Evolutionary conservation across 1,140 invertebrate species (phyloP).

Genomic region (Sinonovacula constricta): DNA sequence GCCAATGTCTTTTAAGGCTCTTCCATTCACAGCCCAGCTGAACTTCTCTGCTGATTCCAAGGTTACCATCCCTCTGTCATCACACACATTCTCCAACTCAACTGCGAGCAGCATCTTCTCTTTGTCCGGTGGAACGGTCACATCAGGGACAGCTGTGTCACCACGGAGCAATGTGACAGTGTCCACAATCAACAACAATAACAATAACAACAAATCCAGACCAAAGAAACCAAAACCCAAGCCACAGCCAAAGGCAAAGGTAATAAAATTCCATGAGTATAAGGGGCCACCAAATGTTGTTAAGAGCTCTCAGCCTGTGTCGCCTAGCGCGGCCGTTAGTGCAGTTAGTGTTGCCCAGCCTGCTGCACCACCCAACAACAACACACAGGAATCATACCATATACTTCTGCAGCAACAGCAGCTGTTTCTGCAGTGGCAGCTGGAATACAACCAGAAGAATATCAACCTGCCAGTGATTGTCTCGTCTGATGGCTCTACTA

Average conservation of each 20-base stretch:
- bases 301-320: constrained; percentile 81
- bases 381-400: constrained; percentile 95
- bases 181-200: constrained; percentile 41
- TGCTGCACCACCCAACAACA: constrained; percentile 81
- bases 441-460: constrained; percentile 87
- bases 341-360: constrained; percentile 22
- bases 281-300: constrained; percentile 95
- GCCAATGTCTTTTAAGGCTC: constrained; percentile 47
- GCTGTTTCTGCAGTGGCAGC: constrained; percentile 92
- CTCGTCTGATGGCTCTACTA: constrained; percentile 4
- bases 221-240: constrained; percentile 93
- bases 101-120: constrained; percentile 25
- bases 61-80: constrained; percentile 52
- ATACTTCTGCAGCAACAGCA: constrained; percentile 96
- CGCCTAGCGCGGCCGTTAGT: constrained; percentile 49
- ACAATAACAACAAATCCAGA: constrained; percentile 66
- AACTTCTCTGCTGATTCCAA: constrained; percentile 41
- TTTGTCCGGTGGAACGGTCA: constrained; percentile 1
- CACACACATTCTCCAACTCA: constrained; percentile 55
- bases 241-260: constrained; percentile 87
- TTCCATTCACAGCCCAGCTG: constrained; percentile 34
- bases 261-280: constrained; percentile 98
- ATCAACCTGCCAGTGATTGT: constrained; percentile 54
- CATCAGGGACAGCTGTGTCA: constrained; percentile 30
- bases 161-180: constrained; percentile 47